Evolutionary conservation across 2,113 vertebrate genomes (phyloP), one percentile per base, ranked within the genome.

Genomic region (Phylloscopus whistleri): DNA sequence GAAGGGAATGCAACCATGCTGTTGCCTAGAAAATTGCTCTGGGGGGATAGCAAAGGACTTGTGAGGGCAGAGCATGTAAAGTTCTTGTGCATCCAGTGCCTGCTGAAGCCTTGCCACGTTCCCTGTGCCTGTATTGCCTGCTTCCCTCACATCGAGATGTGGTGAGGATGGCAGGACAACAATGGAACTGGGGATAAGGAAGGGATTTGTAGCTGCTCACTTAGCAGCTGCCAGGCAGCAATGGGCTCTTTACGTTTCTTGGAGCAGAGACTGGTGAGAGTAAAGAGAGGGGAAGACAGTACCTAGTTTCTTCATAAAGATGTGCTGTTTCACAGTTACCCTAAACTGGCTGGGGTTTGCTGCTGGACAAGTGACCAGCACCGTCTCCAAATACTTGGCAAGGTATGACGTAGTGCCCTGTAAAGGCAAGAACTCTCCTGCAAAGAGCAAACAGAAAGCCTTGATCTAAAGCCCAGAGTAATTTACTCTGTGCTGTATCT

Each of bases 21-120:
- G 60, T 95, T 95, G 95, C 95, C 89, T 92, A 94, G 87, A 96
- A 95, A 92, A 94, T 96, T 95, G 78, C 88, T 95, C 41, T 88
- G 89, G 72, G 88, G 94, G 89, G 87, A 93, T 97, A 66, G 91
- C 35, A 55, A 87, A 94, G 93, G 96, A 96, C 95, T 94, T 96
- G 96, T 91, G 95, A 97, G 95, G 95, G 83, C 76, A 95, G 90
- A 94, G 77, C 70, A 41, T 82, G 27, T 70, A 46, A 93, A 60
- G 75, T 75, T 95, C 46, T 59, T 64, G 72, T 0, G 0, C 41
- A 70, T 76, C 30, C 63, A 5, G 55, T 30, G 75, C 88, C 79
- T 94, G 84, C 92, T 92, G 68, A 59, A 86, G 67, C 76, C 23
- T 16, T 87, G 87, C 91, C 44, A 21, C 2, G 2, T 77, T 89